Evolutionary conservation across 2,113 vertebrate genomes (phyloP), one percentile per base, ranked within the genome.

Genomic region (Helogale parvula): DNA sequence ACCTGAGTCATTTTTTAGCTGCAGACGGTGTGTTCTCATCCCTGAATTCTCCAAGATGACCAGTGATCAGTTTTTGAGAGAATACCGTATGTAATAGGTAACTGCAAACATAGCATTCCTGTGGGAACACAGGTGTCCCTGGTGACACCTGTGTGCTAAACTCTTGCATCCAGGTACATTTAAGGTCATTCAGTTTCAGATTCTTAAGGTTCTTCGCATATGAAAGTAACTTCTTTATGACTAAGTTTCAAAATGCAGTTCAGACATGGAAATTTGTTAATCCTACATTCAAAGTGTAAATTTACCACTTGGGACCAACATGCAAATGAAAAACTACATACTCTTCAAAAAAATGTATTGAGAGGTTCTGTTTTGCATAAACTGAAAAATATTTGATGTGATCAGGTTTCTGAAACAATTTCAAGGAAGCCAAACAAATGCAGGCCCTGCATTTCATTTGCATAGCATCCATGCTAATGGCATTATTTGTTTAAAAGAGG

Each of bases 331-430:
- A 86, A 95, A 96, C 90, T 88, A 80, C 91, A 69, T 90, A 93
- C 38, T 94, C 97, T 87, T 94, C 3, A 76, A 97, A 98, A 96
- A 96, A 98, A 77, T 66, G 65, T 95, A 97, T 71, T 16, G 80
- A 96, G 97, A 97, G 87, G 88, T 98, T 93, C 89, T 97, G 89
- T 95, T 98, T 63, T 97, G 97, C 98, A 98, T 98, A 97, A 60
- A 88, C 94, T 97, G 95, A 97, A 97, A 98, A 98, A 93, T 97
- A 92, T 3, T 92, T 96, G 84, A 98, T 98, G 72, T 93, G 97
- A 98, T 89, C 84, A 69, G 96, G 54, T 96, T 98, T 98, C 96
- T 93, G 97, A 97, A 98, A 94, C 95, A 95, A 91, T 97, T 97
- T 89, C 4, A 38, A 91, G 95, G 63, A 95, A 96, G 88, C 96